Conservation (phyloP, 2,113 vertebrate species). For the Syrmaticus mikado region DNA sequence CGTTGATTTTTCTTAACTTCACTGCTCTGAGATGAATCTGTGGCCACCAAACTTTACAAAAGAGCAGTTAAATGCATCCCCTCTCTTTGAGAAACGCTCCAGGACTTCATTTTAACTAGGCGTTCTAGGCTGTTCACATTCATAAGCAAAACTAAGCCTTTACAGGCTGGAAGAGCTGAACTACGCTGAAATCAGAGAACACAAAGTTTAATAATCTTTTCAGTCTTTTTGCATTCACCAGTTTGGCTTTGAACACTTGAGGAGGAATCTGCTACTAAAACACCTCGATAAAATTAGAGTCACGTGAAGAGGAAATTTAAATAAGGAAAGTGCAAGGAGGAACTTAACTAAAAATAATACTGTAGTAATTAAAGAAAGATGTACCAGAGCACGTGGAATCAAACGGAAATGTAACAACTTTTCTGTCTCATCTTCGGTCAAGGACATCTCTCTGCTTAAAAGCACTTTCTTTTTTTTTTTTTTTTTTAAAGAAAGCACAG, state of each 20-base stretch:
- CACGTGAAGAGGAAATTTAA: background rate
- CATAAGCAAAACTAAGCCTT: background rate
- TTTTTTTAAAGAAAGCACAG: background rate
- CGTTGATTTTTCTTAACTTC: background rate
- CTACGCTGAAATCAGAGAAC: background rate
- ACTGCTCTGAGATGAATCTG: background rate
- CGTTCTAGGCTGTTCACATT: background rate
- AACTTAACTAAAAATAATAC: conserved; percentile 33
- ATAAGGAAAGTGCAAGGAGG: conserved; percentile 5
- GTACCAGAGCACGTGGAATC: background rate
- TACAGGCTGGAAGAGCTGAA: background rate
- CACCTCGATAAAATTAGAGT: background rate
- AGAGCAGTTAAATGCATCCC: background rate
- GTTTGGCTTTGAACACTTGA: background rate
- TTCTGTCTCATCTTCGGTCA: background rate
- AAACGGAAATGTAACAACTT: background rate
- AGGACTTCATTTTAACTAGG: background rate
- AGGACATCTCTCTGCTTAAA: background rate
- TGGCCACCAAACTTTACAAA: background rate
- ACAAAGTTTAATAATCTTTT: background rate
- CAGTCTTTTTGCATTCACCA: background rate
- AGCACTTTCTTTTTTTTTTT: background rate
- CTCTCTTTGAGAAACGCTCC: background rate
- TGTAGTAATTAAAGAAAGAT: background rate
- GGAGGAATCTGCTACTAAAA: background rate